A percentile compares a stretch with the other conserved stretches of the same genome.
phyloP scores from a whole-genome alignment of 2,113 vertebrate genomes.

The Lepisosteus oculatus region DNA sequence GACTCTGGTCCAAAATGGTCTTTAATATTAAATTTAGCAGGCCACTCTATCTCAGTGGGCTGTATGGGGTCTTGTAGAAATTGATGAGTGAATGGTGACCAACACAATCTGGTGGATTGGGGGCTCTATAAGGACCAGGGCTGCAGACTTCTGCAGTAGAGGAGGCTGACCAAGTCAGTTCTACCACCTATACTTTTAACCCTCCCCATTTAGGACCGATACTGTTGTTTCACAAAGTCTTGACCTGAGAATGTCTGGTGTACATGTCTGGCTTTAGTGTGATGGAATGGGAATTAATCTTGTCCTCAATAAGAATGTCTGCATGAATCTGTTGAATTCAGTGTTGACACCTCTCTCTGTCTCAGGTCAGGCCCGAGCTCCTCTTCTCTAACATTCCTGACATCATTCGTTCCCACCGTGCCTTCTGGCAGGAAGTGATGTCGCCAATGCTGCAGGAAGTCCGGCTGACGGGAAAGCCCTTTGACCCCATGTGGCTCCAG shows the following conservation, averaged over 20 bases:
- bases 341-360: slow-evolving; percentile 4
- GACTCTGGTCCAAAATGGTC: too few species aligned
- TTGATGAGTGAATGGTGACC: too few species aligned
- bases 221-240: not conserved
- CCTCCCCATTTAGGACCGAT: not conserved
- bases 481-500: slow-evolving; percentile 69
- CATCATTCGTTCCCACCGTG: slow-evolving; percentile 63
- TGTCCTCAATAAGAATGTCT: slow-evolving; percentile 18
- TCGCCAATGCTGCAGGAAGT: slow-evolving; percentile 63
- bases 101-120: too few species aligned
- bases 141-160: too few species aligned
- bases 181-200: too few species aligned
- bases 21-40: too few species aligned
- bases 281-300: slow-evolving; percentile 39
- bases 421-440: slow-evolving; percentile 75
- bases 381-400: slow-evolving; percentile 71
- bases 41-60: too few species aligned
- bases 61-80: too few species aligned
- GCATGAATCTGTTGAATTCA: slow-evolving; percentile 15
- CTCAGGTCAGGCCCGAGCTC: slow-evolving; percentile 57
- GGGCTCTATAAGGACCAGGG: too few species aligned
- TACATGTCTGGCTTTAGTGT: slow-evolving; percentile 28
- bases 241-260: not conserved
- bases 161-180: too few species aligned
- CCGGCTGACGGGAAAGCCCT: slow-evolving; percentile 56